Evolutionary conservation across 2,797 vertebrate species (phyloP), one percentile per base, ranked within the genome.

Genomic region (Gallinago solitaria): DNA sequence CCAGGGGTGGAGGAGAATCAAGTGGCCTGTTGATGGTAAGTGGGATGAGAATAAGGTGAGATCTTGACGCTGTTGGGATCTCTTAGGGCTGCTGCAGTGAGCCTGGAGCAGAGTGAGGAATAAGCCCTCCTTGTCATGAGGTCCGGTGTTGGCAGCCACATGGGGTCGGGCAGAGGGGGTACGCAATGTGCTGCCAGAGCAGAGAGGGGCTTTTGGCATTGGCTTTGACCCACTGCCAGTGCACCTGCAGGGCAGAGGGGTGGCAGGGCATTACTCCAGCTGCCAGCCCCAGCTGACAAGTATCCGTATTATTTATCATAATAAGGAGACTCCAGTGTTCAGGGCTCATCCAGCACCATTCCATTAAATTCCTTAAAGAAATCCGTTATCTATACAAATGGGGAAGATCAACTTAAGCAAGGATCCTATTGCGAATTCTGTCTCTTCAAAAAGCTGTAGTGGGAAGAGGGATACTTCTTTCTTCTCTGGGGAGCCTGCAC

Each of bases 91-190:
- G 63, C 60, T n/a, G 27, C 54, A 32, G 63, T 0, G 1, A 47
- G 25, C 35, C 9, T 24, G 75, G 59, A 60, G 61, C 50, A 35
- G 45, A 57, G 16, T 0, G 0, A 43, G 61, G 56, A 70, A 77
- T 68, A 64, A 86, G 24, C 21, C 11, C 28, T 51, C 35, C 57
- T 81, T 9, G 3, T 30, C 9, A 14, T 5, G 60, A 37, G 21
- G 45, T 59, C 33, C 5, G 5, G 20, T 3, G 4, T n/a, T 56
- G 1, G 0, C 51, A 63, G 84, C 9, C 3, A 3, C 45, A 20
- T 0, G 0, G 30, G n/a, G 3, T 54, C 1, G 0, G 21, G 47
- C 4, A 11, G 17, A 65, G 16, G 4, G 11, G 30, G 7, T 27
- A 5, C 0, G 0, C 1, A 0, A 15, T 28, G 33, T 32, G 45